Evolutionary conservation across 2,797 vertebrate species (phyloP).

Genomic region (Anguilla obscura): DNA sequence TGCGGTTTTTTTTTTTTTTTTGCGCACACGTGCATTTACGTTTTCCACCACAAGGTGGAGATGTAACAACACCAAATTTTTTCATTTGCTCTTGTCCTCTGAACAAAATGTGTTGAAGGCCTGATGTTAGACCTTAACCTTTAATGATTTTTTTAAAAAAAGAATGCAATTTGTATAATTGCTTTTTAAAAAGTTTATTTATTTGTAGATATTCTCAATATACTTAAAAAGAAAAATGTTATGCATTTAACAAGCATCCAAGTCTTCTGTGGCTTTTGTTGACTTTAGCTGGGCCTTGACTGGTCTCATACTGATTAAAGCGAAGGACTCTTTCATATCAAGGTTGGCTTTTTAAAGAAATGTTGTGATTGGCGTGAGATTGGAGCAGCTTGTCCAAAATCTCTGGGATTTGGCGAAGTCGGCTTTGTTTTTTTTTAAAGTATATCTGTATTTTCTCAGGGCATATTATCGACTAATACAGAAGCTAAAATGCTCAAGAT

Average conservation of each 20-base stretch:
- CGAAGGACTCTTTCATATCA: conserved; percentile 29
- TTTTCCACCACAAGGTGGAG: conserved; percentile 64
- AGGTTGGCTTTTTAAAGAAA: background rate
- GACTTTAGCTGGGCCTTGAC: conserved; percentile 19
- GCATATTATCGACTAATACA: background rate
- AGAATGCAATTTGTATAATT: conserved; percentile 23
- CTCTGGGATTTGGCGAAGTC: background rate
- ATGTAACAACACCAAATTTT: conserved; percentile 53
- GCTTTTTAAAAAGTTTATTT: background rate
- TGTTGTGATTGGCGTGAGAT: background rate
- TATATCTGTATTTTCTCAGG: conserved; percentile 15
- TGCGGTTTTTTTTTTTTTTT: background rate
- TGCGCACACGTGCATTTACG: background rate
- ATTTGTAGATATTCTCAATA: conserved; percentile 7
- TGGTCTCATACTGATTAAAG: conserved; percentile 19
- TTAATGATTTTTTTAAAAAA: background rate
- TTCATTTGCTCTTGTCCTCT: background rate
- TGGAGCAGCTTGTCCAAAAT: background rate
- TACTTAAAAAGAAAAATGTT: background rate
- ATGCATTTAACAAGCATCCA: background rate
- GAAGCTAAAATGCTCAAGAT: background rate
- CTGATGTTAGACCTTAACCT: background rate
- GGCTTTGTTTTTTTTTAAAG: background rate
- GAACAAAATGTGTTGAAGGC: background rate
- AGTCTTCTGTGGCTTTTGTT: conserved; percentile 16